Percentiles rank a stretch among this genome's conserved stretches.
Evolutionary conservation across 1,140 invertebrate genomes (phyloP).

Genomic region (Amyelois transitella): DNA sequence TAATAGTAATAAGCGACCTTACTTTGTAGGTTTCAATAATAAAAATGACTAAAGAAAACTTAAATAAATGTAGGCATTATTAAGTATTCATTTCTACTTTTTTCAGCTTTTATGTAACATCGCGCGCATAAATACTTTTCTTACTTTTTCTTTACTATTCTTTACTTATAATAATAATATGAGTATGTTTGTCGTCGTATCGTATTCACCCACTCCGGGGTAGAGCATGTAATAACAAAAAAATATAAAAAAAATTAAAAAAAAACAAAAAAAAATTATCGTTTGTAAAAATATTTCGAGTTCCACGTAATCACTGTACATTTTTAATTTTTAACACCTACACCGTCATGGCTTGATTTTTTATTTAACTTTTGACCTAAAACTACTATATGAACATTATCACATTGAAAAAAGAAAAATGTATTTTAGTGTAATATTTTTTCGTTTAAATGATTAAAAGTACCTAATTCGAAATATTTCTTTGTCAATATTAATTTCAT

Average conservation of each 20-base stretch:
- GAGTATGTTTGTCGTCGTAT: constrained; percentile 60
- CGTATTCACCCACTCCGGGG: constrained; percentile 53
- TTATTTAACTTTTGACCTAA: neutral
- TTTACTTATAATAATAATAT: constrained; percentile 32
- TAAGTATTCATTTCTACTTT: constrained; percentile 38
- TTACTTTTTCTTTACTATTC: constrained; percentile 20
- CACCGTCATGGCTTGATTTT: neutral
- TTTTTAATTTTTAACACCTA: constrained; percentile 2
- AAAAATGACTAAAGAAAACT: neutral
- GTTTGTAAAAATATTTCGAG: constrained; percentile 49
- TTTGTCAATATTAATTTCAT: constrained; percentile 9
- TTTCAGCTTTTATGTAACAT: constrained; percentile 36
- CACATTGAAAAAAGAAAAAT: neutral
- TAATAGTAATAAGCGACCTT: neutral
- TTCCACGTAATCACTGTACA: constrained; percentile 10
- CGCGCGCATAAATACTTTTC: constrained; percentile 5
- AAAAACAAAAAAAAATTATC: constrained; percentile 33
- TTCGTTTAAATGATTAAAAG: too few species aligned
- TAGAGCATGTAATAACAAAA: constrained; percentile 50
- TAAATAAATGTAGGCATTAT: constrained; percentile 2
- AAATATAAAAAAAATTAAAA: constrained; percentile 34
- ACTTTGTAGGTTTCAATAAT: neutral
- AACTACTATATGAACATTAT: neutral
- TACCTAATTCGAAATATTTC: constrained; percentile 16
- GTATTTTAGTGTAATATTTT: neutral